Base-by-base conservation (phyloP, 2,797 vertebrate genomes). In the Enteromius thamalakanensis region DNA sequence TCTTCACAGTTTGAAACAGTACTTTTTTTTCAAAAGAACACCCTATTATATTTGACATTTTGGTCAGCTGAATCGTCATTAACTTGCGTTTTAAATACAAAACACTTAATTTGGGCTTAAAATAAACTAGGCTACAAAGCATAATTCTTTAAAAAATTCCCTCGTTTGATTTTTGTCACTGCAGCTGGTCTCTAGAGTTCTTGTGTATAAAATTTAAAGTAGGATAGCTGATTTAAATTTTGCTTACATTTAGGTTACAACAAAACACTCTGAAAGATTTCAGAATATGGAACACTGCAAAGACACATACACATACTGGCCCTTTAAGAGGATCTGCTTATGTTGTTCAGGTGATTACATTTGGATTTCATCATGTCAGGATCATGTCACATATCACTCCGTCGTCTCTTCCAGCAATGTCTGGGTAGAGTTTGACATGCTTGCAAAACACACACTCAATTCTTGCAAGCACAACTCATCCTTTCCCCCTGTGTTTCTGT, bases 281-380 rank as follows among this genome's bases (percentile, higher is more conserved):
- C 7, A 29, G 23, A 45, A 45, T 64, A 64, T 77, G 15, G 17
- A 26, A 80, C 49, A 19, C 21, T 19, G 60, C 65, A 67, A 84
- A 86, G 55, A 60, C 77, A 87, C 47, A 53, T 81, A 23, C 81
- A 87, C 83, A 77, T 81, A 67, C 51, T 82, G 76, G 76, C 84
- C 87, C 85, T 81, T 89, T 89, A 90, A 89, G 90, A 85, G 81
- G 84, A 82, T 87, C 82, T 86, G 68, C 75, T 87, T 81, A 23
- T 90, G 89, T 91, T 91, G 93, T 85, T 65, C 82, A 92, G 86
- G 90, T 93, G 91, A 94, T 94, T 92, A 91, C 90, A 91, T 90
- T 87, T 89, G 78, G 90, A 92, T 92, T 88, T 89, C 86, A 87
- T 84, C 89, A 87, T 92, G 90, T 92, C 88, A 76, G n/a, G 86